Conservation (phyloP, 2,888 invertebrate species). For the Pyrochroa serraticornis region DNA sequence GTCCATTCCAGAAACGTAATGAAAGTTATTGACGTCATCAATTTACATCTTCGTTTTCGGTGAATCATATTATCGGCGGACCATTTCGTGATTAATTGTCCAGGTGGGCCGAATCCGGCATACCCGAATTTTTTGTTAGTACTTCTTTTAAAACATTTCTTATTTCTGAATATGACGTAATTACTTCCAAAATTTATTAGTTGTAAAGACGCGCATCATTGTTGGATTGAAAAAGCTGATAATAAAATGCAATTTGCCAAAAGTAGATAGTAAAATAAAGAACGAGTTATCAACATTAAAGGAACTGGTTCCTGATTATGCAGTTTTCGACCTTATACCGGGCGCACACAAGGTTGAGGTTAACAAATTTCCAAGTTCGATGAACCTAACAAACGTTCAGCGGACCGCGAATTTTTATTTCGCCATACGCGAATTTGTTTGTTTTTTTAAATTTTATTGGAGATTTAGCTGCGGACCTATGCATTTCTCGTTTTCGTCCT, state of each 20-base stretch:
- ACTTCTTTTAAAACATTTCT: background rate
- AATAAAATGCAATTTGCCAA: slow-evolving; percentile 16
- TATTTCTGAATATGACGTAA: too few relatives aligned
- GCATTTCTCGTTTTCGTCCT: background rate
- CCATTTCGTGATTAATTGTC: too few relatives aligned
- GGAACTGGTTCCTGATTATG: slow-evolving; percentile 36
- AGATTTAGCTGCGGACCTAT: slow-evolving; percentile 6
- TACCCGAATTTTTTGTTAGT: too few relatives aligned
- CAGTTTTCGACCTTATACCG: slow-evolving; percentile 32
- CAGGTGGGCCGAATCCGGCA: too few relatives aligned
- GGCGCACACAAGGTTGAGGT: slow-evolving; percentile 29
- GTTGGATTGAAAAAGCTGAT: slow-evolving; percentile 4
- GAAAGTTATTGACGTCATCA: slow-evolving; percentile 4
- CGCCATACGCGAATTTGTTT: slow-evolving; percentile 7
- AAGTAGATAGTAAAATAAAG: slow-evolving; percentile 32
- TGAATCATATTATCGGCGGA: too few relatives aligned
- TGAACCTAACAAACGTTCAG: slow-evolving; percentile 21
- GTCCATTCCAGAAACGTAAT: background rate
- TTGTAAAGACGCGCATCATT: too few relatives aligned
- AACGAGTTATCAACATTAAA: slow-evolving; percentile 34
- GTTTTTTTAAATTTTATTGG: slow-evolving; percentile 10
- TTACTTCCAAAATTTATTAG: too few relatives aligned
- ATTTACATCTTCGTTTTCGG: background rate
- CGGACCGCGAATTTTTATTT: slow-evolving; percentile 12
- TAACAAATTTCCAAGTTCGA: slow-evolving; percentile 26